A percentile compares a stretch with the other conserved stretches of the same genome.
Conservation (phyloP, 2,113 vertebrate species). For the Protobothrops flavoviridis region DNA sequence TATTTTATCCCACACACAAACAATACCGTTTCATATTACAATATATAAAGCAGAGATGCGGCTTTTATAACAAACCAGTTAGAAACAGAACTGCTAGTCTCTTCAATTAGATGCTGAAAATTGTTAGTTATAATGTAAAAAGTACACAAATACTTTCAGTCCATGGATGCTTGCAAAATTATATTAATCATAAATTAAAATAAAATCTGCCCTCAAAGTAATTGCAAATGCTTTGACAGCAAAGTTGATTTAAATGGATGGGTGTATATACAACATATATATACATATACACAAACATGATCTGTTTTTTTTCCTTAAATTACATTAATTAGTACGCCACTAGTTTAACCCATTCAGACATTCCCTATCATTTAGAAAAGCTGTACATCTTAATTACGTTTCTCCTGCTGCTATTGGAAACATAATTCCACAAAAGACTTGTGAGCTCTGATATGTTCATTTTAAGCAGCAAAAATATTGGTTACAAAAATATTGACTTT, state of each 20-base stretch:
- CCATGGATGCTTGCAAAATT: conserved; percentile 45
- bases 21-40: conserved; percentile 41
- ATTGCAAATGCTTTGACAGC: conserved; percentile 52
- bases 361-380: conserved; percentile 54
- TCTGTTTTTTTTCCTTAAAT: conserved; percentile 22
- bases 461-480: conserved; percentile 46
- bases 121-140: conserved; percentile 17
- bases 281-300: conserved; percentile 20
- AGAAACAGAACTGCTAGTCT: conserved; percentile 50
- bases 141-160: neutral
- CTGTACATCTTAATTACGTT: conserved; percentile 56
- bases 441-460: conserved; percentile 38
- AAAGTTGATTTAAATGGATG: conserved; percentile 59
- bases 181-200: conserved; percentile 50
- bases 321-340: conserved; percentile 60
- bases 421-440: conserved; percentile 45
- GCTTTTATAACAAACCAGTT: conserved; percentile 34
- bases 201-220: conserved; percentile 53
- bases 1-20: conserved; percentile 41
- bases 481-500: conserved; percentile 62
- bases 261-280: neutral
- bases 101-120: conserved; percentile 35
- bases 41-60: conserved; percentile 39
- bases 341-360: conserved; percentile 60
- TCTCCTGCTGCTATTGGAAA: conserved; percentile 46